Conservation (phyloP, 2,888 invertebrate genomes). For the Diachrysia chrysitis region DNA sequence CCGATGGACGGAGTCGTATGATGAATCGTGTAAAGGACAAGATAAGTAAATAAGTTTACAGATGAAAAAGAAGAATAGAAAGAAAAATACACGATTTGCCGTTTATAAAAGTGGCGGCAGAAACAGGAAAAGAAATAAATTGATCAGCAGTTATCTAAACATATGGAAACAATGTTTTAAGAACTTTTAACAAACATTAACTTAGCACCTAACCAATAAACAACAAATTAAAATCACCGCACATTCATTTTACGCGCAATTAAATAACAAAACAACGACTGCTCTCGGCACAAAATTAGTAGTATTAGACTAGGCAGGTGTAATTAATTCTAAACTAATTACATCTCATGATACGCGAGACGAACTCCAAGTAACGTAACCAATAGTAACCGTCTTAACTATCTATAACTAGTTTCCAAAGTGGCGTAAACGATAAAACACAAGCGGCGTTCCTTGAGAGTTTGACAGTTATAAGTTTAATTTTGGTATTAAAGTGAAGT, state of each 20-base stretch:
- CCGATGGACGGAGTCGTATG: too few species aligned
- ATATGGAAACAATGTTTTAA: not conserved
- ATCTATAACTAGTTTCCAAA: constrained; percentile 56
- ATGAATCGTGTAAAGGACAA: too few species aligned
- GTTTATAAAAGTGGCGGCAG: too few species aligned
- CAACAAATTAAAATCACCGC: not conserved
- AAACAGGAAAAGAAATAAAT: too few species aligned
- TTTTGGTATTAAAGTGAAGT: constrained; percentile 41
- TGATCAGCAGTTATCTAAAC: too few species aligned
- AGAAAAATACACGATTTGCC: too few species aligned
- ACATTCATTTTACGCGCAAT: not conserved
- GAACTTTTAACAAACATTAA: not conserved
- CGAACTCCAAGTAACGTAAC: constrained; percentile 59
- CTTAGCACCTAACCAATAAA: not conserved
- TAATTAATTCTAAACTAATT: constrained; percentile 84
- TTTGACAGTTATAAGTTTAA: constrained; percentile 30
- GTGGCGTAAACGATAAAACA: constrained; percentile 63
- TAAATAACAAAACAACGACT: constrained; percentile 22
- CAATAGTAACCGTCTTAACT: constrained; percentile 54
- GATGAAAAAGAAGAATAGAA: too few species aligned
- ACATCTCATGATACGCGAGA: constrained; percentile 74
- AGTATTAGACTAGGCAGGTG: constrained; percentile 72
- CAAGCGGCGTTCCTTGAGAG: constrained; percentile 60
- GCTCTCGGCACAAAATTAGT: constrained; percentile 49
- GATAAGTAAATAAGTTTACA: too few species aligned